Conservation (phyloP, 2,113 vertebrate species). For the Procavia capensis region DNA sequence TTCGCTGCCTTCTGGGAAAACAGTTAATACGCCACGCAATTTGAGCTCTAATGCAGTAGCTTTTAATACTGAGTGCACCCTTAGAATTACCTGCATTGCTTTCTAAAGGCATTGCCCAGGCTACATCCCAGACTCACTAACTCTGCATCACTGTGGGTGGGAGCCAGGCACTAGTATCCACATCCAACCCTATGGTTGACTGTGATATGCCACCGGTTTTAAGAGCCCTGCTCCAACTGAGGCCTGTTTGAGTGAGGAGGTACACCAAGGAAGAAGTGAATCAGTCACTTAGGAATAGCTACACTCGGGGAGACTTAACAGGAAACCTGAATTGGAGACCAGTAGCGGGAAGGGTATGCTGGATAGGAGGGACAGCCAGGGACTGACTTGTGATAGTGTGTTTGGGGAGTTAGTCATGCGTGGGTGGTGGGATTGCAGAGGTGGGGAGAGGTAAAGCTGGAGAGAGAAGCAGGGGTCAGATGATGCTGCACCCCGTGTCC, state of each 20-base stretch:
- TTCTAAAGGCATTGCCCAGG: not conserved
- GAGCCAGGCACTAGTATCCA: not conserved
- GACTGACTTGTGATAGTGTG: not conserved
- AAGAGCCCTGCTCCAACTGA: not conserved
- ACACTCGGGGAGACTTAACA: not conserved
- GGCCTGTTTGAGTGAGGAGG: not conserved
- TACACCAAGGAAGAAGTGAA: not conserved
- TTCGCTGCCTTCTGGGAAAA: not conserved
- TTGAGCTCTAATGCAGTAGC: not conserved
- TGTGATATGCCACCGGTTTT: accelerated
- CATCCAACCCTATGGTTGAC: not conserved
- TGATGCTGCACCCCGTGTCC: not conserved
- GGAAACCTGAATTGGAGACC: not conserved
- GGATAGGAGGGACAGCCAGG: not conserved
- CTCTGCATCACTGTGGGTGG: not conserved
- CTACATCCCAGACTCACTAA: not conserved
- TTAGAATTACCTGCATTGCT: not conserved
- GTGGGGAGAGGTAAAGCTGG: not conserved
- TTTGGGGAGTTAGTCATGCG: accelerated
- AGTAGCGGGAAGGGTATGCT: not conserved
- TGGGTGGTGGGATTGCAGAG: not conserved
- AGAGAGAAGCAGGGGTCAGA: not conserved
- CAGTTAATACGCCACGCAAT: not conserved
- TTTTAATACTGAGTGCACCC: not conserved
- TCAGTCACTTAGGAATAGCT: not conserved